Conservation (phyloP, 2,113 vertebrate genomes). For the Odobenus rosmarus region DNA sequence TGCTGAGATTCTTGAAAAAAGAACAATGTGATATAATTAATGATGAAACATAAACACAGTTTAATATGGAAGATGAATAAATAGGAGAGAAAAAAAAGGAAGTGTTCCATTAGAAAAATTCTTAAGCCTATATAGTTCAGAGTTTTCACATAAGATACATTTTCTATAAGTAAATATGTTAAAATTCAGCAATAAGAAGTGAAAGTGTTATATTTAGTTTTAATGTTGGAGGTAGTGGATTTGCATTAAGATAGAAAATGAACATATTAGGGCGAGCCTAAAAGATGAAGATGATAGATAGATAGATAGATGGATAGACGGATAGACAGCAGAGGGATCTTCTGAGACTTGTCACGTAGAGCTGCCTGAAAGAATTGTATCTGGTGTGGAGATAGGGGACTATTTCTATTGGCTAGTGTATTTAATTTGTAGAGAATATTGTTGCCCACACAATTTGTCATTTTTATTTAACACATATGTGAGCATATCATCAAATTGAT, state of each 20-base stretch:
- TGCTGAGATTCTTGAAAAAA: not conserved
- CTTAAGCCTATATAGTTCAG: not conserved
- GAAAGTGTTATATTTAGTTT: not conserved
- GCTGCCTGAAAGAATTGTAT: not conserved
- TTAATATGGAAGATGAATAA: not conserved
- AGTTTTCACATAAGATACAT: rapidly evolving
- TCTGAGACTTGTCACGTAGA: not conserved
- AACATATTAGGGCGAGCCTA: not conserved
- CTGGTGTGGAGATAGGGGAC: rapidly evolving
- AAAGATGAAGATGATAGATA: not conserved
- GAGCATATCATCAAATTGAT: not conserved
- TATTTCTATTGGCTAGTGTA: not conserved
- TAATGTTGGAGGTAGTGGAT: not conserved
- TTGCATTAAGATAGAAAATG: not conserved
- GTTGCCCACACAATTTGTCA: not conserved
- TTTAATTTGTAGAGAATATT: not conserved
- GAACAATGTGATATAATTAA: not conserved
- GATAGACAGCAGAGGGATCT: not conserved
- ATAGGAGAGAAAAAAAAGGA: not conserved
- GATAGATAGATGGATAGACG: not conserved
- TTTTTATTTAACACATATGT: slow-evolving; percentile 51
- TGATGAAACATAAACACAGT: rapidly evolving
- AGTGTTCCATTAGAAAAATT: not conserved
- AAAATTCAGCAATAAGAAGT: not conserved
- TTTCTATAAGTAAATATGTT: not conserved